Percentiles rank a stretch among this genome's conserved stretches.
Conservation (phyloP, 2,888 invertebrate species). For the Drosophila cognata region DNA sequence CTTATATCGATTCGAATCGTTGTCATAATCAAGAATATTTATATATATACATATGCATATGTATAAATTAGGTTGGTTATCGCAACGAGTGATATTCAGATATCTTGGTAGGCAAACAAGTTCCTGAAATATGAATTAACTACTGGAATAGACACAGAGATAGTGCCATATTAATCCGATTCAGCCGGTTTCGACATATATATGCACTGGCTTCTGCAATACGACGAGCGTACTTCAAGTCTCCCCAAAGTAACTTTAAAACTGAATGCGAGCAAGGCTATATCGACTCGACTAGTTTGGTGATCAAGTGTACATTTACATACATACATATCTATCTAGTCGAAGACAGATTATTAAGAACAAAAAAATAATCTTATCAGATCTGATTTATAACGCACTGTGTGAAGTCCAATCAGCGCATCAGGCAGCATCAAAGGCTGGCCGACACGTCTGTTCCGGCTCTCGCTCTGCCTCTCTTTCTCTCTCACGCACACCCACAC, state of each 20-base stretch:
- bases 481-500: not conserved
- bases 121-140: not conserved
- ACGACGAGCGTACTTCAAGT: not conserved
- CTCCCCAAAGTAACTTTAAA: too few relatives aligned
- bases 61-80: not conserved
- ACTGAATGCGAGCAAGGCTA: too few relatives aligned
- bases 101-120: not conserved
- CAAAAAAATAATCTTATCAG: not conserved
- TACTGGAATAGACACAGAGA: not conserved
- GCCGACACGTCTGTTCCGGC: not conserved
- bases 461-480: not conserved
- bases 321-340: not conserved
- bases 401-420: conserved; percentile 12
- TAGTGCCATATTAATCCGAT: not conserved
- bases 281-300: not conserved
- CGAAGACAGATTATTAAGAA: not conserved
- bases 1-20: not conserved
- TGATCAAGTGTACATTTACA: not conserved
- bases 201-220: too few relatives aligned
- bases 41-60: not conserved
- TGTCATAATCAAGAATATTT: not conserved
- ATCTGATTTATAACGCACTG: not conserved
- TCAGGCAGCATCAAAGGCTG: conserved; percentile 23
- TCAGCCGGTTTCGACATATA: not conserved
- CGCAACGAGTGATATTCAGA: not conserved